phyloP scores from a whole-genome alignment of 2,113 vertebrate genomes.

The Dipodomys stephensi region DNA sequence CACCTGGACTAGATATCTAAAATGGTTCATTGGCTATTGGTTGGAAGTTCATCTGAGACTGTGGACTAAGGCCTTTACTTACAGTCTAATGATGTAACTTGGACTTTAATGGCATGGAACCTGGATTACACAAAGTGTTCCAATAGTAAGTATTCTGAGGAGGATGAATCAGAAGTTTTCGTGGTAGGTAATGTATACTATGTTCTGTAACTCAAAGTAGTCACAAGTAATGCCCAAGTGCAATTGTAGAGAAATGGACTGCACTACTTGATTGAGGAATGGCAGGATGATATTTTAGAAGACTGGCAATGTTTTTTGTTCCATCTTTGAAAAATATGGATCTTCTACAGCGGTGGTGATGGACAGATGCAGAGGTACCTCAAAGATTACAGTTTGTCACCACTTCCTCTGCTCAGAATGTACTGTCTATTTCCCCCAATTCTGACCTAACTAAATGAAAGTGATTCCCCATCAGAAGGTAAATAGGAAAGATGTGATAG shows the following conservation, averaged over 20 bases:
- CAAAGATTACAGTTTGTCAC: not conserved
- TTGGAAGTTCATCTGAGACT: not conserved
- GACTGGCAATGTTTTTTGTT: not conserved
- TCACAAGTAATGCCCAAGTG: not conserved
- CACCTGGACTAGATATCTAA: not conserved
- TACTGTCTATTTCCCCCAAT: not conserved
- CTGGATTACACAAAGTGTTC: not conserved
- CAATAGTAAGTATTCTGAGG: not conserved
- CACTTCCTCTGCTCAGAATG: not conserved
- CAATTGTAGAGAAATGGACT: not conserved
- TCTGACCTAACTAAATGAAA: not conserved
- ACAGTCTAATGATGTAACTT: not conserved
- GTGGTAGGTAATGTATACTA: not conserved
- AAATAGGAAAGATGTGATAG: not conserved
- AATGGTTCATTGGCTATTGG: not conserved
- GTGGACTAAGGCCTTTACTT: not conserved
- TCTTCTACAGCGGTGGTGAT: not conserved
- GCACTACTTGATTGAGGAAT: not conserved
- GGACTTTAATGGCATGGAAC: not conserved
- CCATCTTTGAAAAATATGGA: constrained; percentile 35
- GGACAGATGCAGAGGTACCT: not conserved
- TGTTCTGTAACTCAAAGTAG: not conserved
- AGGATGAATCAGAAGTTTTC: not conserved
- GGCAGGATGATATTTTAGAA: not conserved
- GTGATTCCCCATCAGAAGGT: not conserved